Base-by-base conservation (phyloP, 1,140 invertebrate species). In the Zophobas morio region DNA sequence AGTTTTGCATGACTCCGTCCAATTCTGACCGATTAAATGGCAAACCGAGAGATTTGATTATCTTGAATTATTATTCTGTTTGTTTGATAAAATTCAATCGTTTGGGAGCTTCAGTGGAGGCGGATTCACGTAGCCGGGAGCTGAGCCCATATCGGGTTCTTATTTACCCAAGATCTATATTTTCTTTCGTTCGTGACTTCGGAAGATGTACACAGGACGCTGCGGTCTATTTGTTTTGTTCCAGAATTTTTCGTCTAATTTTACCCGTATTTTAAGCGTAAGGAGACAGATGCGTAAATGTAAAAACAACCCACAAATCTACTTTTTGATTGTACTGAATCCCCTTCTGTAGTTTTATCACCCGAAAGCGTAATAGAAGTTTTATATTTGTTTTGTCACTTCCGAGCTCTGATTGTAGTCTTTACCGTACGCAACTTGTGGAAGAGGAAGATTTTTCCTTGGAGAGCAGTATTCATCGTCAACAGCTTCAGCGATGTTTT, bases 61-160 rank as follows among this genome's bases (percentile, higher is more conserved):
- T 72, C 47, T 20, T 72, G 70, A 53, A 42, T 72, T 71, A 51
- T 71, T 71, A 57, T 57, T 57, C 54, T 57, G 34, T 57, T 57
- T 57, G 54, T 57, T 57, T 57, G 54, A 57, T 57, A 57, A 57
- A 57, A 57, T 57, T 57, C 34, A 57, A 57, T 57, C 54, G 54
- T 57, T 57, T 6, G 33, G 54, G 33, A 57, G 54, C 33, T 57
- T 57, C 35, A 1, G 20, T 34, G 33, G 54, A 57, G 54, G 54
- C 54, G 54, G 32, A 57, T 57, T 36, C 32, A 35, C 54, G 8
- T 57, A 57, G 32, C 54, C 54, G 8, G 32, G 8, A 36, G 54
- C 54, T 33, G 1, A 4, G 54, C 34, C 8, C 33, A 36, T 57
- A 57, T 57, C 54, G 32, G 8, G 35, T 57, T 57, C 54, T 35